Conservation (phyloP, 2,888 invertebrate species). For the Crossocerus cetratus region DNA sequence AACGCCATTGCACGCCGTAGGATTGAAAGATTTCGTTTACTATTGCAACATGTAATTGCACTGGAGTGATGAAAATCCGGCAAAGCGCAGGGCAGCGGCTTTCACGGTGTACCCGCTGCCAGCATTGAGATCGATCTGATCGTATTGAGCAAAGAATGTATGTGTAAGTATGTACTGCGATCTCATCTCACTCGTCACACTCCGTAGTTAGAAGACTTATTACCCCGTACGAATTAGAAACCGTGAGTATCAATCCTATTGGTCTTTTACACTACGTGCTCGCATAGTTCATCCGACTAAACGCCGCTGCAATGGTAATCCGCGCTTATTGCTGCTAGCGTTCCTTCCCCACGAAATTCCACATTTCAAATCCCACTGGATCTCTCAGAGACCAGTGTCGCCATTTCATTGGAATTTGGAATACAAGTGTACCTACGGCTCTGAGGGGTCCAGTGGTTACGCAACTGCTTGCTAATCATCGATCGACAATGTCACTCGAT, state of each 20-base stretch:
- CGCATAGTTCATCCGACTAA: neutral
- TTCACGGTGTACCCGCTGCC: too few relatives aligned
- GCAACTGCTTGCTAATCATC: too few relatives aligned
- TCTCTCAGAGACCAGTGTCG: too few relatives aligned
- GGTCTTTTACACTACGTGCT: constrained; percentile 57
- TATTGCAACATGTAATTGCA: too few relatives aligned
- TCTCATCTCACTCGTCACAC: constrained; percentile 48
- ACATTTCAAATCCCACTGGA: constrained; percentile 28
- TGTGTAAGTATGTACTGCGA: constrained; percentile 33
- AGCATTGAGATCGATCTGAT: too few relatives aligned
- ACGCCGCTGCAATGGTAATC: constrained; percentile 51
- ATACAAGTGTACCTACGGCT: too few relatives aligned
- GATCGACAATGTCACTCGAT: too few relatives aligned
- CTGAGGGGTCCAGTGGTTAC: too few relatives aligned
- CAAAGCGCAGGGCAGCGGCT: too few relatives aligned
- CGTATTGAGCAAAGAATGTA: constrained; percentile 50
- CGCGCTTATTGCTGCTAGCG: constrained; percentile 58
- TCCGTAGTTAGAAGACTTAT: constrained; percentile 3
- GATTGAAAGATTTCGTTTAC: neutral
- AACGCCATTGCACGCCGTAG: constrained; percentile 44
- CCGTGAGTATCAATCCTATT: constrained; percentile 57
- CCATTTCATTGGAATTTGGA: too few relatives aligned
- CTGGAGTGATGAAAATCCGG: too few relatives aligned
- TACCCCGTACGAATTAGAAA: constrained; percentile 57
- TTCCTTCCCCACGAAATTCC: constrained; percentile 47